A percentile compares a stretch with the other conserved stretches of the same genome.
Conservation (phyloP, 1,140 invertebrate genomes). For the Bombus difficillimus region DNA sequence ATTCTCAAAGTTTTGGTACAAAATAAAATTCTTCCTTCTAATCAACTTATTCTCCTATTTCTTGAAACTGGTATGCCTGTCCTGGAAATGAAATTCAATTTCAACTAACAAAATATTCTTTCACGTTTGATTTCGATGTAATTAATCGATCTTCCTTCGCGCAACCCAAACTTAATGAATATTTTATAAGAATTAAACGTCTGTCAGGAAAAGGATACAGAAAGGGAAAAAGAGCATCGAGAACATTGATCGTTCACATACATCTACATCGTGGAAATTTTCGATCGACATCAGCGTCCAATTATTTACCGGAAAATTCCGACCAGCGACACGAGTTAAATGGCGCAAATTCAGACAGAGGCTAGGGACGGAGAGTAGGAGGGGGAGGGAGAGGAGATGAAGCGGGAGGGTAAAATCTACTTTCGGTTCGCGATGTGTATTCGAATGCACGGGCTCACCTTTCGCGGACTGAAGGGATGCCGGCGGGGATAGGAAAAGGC, state of each 20-base stretch:
- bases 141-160: not conserved
- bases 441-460: conserved; percentile 55
- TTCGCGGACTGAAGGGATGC: conserved; percentile 44
- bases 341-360: conserved; percentile 9
- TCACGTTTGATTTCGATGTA: not conserved
- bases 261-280: not conserved
- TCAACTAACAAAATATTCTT: not conserved
- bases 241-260: not conserved
- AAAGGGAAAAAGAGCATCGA: not conserved
- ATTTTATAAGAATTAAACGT: not conserved
- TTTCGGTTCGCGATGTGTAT: conserved; percentile 62
- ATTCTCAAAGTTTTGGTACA: not conserved
- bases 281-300: not conserved
- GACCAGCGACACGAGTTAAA: conserved; percentile 26
- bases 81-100: not conserved
- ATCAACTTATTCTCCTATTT: not conserved
- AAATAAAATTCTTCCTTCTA: not conserved
- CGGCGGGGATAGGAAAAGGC: conserved; percentile 72
- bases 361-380: not conserved
- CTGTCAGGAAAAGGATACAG: not conserved
- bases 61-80: not conserved
- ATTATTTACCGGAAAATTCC: not conserved
- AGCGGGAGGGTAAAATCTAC: conserved; percentile 58
- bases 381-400: conserved; percentile 13
- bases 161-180: not conserved